A percentile compares a stretch with the other conserved stretches of the same genome.
phyloP scores from a whole-genome alignment of 2,797 vertebrate species.

The Tympanoctomys barrerae region DNA sequence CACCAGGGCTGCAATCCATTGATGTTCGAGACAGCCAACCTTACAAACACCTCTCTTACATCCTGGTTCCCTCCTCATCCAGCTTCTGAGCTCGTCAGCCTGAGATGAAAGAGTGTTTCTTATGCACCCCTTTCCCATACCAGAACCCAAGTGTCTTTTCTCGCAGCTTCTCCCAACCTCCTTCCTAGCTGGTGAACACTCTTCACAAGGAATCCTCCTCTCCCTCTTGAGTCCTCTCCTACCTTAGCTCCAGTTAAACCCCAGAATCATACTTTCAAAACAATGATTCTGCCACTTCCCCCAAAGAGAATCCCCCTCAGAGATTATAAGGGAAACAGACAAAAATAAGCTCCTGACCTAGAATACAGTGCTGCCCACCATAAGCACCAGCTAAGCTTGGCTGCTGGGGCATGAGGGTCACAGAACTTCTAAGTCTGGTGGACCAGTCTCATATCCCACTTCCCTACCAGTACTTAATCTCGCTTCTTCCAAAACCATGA shows the following conservation, averaged over 20 bases:
- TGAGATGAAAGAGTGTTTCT: neutral
- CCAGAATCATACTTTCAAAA: slow-evolving; percentile 12
- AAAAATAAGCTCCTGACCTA: neutral
- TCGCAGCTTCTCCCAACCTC: neutral
- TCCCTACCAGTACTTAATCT: neutral
- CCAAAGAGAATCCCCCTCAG: neutral
- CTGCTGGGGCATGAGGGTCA: neutral
- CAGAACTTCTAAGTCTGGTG: neutral
- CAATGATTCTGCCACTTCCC: neutral
- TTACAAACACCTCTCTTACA: neutral
- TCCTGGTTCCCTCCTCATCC: neutral
- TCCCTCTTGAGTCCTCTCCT: neutral
- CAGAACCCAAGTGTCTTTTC: neutral
- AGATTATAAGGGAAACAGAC: neutral
- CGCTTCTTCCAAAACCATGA: neutral
- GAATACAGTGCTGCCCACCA: neutral
- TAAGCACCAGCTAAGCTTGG: neutral
- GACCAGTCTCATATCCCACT: neutral
- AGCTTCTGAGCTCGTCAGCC: neutral
- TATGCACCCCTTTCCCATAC: neutral
- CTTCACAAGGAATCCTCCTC: neutral
- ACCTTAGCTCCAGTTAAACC: neutral
- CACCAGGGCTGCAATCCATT: neutral
- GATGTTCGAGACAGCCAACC: neutral
- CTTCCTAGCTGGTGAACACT: neutral